Conservation (phyloP, 2,888 invertebrate genomes). For the Lottia scabra region DNA sequence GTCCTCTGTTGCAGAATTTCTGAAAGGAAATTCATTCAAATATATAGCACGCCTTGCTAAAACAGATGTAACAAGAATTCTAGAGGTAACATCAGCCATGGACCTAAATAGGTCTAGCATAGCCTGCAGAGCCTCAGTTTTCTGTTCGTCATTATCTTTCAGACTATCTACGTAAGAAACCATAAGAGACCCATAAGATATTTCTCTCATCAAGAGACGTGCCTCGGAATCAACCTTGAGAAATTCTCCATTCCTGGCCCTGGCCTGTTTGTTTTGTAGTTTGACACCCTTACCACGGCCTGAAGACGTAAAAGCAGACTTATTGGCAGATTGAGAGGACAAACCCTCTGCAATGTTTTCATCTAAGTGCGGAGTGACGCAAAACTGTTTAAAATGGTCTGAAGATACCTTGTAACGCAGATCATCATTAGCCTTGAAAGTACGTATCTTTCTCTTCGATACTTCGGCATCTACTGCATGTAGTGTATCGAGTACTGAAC, state of each 20-base stretch:
- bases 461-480: not conserved
- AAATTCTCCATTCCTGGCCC: not conserved
- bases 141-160: not conserved
- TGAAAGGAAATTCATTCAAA: constrained; percentile 8
- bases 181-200: not conserved
- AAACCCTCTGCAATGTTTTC: not conserved
- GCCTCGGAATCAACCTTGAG: not conserved
- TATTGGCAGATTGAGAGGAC: not conserved
- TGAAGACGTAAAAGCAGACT: not conserved
- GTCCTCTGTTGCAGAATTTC: constrained; percentile 6
- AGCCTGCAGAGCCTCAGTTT: not conserved
- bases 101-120: not conserved
- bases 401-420: not conserved
- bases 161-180: not conserved
- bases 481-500: not conserved
- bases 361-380: not conserved
- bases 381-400: not conserved
- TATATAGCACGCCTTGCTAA: not conserved
- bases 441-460: not conserved
- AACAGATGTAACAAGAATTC: not conserved
- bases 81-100: not conserved
- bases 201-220: not conserved
- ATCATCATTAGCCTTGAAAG: not conserved
- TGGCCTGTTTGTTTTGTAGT: not conserved
- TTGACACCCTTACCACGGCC: not conserved